Base-by-base conservation (phyloP, 2,797 vertebrate species). In the Protonibea diacanthus region DNA sequence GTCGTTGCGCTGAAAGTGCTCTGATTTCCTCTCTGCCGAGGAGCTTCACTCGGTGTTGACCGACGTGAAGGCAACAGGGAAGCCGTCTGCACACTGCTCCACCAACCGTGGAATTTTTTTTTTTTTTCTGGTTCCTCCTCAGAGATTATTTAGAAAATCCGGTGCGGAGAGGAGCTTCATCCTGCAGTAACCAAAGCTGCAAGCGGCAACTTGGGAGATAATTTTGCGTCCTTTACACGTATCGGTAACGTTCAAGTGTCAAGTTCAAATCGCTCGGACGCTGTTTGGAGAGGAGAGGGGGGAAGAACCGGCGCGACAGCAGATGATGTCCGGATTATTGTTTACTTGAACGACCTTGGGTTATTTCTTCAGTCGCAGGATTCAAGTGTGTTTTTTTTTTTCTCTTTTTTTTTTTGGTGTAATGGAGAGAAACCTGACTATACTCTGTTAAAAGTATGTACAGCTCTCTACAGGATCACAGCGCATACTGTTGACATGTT, bases 261-360 rank as follows among this genome's bases (percentile, higher is more conserved):
- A 83, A 75, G 47, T 84, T 73, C 4, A 42, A 8, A 49, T 45
- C 48, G 42, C 21, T 59, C 48, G 67, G 84, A 74, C 52, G 73
- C 45, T 51, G 74, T 29, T 42, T 48, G 79, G n/a, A 1, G 79
- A 45, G 45, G 17, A 45, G 67, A 53, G 18, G n/a, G 2, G 63
- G 44, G 47, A 6, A 25, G 60, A 61, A 1, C 52, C 68, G 44
- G 64, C 27, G 45, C 75, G 6, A 33, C 73, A 52, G 38, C 57
- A 78, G 23, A 67, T 82, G 78, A 81, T 82, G 74, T 58, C 45
- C 64, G 75, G 85, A 84, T 80, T 78, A 58, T 60, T 75, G 2
- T 84, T 77, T 27, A 44, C 76, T 60, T 79, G 51, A 80, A 81
- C 87, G 86, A 92, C 81, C 84, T 87, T 91, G 91, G 64, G 0